Conservation (phyloP, 1,140 invertebrate species). For the Heterodera schachtii region DNA sequence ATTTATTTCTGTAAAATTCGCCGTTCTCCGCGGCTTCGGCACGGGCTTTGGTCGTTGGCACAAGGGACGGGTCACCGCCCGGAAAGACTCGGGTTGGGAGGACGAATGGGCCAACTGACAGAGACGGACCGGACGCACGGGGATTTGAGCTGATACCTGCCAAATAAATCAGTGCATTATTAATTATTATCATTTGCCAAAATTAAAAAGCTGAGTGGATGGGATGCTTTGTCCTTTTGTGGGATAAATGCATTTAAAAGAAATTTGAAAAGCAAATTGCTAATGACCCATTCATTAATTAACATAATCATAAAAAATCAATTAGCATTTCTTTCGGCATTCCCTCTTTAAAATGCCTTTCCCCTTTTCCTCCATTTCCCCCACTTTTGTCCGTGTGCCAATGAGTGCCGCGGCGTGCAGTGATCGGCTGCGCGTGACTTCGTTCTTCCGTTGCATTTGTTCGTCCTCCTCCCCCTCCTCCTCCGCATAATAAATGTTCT, state of each 20-base stretch:
- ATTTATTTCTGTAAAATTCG: not conserved
- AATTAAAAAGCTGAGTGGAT: not conserved
- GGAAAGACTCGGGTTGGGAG: constrained; percentile 3
- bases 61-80: not conserved
- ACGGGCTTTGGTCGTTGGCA: not conserved
- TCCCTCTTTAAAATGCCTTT: too few relatives aligned
- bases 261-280: too few relatives aligned
- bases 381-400: not conserved
- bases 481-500: not conserved
- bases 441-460: not conserved
- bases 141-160: not conserved
- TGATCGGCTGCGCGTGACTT: not conserved
- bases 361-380: too few relatives aligned
- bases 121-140: not conserved
- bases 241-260: too few relatives aligned
- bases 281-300: too few relatives aligned
- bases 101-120: constrained; percentile 1
- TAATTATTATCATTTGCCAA: not conserved
- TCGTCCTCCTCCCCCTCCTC: not conserved
- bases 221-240: too few relatives aligned
- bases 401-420: not conserved
- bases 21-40: not conserved
- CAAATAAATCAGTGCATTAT: too few relatives aligned
- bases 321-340: too few relatives aligned
- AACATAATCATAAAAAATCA: too few relatives aligned